Percentiles rank a stretch among this genome's conserved stretches.
phyloP scores from a whole-genome alignment of 2,113 vertebrate genomes.

The Rhombomys opimus region DNA sequence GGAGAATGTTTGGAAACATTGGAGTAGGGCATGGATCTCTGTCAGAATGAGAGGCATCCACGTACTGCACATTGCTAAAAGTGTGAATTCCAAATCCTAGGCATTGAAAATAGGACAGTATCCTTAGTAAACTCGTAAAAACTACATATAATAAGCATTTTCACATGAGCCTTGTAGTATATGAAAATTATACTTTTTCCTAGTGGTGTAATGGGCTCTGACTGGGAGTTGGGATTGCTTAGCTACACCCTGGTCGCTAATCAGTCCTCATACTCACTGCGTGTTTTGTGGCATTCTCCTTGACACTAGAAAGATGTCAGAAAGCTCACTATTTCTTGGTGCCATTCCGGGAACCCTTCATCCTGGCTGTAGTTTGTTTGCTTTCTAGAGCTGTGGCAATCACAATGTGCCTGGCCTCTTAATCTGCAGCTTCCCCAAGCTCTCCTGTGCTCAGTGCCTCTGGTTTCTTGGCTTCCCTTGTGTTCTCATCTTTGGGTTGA shows the following conservation, averaged over 20 bases:
- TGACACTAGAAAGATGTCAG: background rate
- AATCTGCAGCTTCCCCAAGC: too few species aligned
- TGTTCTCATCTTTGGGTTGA: background rate
- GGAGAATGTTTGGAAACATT: slow-evolving; percentile 3
- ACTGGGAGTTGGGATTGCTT: background rate
- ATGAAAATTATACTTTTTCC: background rate
- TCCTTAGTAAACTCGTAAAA: slow-evolving; percentile 19
- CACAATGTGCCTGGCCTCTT: background rate
- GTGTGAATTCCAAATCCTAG: background rate
- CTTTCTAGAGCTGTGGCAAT: background rate
- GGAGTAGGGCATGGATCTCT: background rate
- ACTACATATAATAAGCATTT: background rate
- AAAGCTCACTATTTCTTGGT: background rate
- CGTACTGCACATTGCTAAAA: background rate
- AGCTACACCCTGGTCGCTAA: background rate
- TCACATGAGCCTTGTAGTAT: background rate
- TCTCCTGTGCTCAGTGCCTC: background rate
- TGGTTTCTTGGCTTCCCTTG: background rate
- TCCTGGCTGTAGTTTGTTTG: background rate
- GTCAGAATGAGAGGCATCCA: background rate
- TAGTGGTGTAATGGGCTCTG: background rate
- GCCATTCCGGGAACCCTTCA: background rate
- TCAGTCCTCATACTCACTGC: background rate
- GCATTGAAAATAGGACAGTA: background rate
- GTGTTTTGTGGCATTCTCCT: background rate